These are phyloP conservation scores for Cryptocheilus praepositus DNA, from an alignment of 2,888 invertebrate species.

Conservation along the genomic window DNA sequence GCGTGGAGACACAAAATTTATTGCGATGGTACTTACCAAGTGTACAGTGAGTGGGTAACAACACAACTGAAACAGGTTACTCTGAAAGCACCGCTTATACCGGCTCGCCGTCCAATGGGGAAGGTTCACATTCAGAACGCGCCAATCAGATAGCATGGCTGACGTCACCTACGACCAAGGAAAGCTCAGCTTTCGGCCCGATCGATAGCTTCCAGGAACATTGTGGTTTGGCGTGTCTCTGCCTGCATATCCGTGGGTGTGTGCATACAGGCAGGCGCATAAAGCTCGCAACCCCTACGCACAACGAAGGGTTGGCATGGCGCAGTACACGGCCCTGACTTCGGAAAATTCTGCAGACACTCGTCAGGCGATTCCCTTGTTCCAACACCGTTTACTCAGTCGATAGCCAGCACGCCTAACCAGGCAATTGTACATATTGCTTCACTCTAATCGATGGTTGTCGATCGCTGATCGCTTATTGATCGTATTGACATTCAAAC, in stretches of 20 bases:
- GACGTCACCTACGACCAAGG: constrained; percentile 54
- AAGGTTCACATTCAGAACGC: constrained; percentile 44
- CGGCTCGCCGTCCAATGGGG: constrained; percentile 57
- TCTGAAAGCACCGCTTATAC: constrained; percentile 64
- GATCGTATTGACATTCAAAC: no score
- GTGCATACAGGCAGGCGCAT: constrained; percentile 6
- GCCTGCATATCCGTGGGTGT: constrained; percentile 1
- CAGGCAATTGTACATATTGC: no score
- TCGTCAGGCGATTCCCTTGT: no score
- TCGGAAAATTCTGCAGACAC: no score
- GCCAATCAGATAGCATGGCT: constrained; percentile 47
- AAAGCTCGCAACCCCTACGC: no score
- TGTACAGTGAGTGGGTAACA: constrained; percentile 67
- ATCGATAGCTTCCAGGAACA: constrained; percentile 50
- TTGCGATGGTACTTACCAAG: constrained; percentile 64
- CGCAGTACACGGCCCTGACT: no score
- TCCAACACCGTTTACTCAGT: no score
- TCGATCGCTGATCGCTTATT: no score
- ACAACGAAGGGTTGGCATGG: no score
- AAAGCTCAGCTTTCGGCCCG: constrained; percentile 43
- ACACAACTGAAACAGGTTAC: constrained; percentile 67
- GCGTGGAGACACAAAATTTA: neutral
- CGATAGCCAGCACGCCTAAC: no score
- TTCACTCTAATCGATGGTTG: no score
- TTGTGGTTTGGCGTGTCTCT: constrained; percentile 13